Conservation (phyloP, 2,113 vertebrate genomes). For the Procavia capensis region DNA sequence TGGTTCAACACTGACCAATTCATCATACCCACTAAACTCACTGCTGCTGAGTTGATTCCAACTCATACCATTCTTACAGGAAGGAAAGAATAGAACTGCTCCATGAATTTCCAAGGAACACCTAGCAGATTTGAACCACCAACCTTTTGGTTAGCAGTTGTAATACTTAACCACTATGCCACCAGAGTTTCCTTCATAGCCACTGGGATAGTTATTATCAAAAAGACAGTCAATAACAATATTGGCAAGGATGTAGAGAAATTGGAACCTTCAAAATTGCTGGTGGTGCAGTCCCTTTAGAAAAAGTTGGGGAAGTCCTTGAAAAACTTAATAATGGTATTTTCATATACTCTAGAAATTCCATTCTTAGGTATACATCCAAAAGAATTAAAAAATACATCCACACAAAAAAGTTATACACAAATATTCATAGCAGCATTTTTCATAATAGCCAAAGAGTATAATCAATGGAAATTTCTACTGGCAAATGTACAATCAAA, state of each 20-base stretch:
- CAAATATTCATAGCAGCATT: slow-evolving; percentile 4
- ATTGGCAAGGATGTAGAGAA: not conserved
- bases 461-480: not conserved
- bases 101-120: too few relatives aligned
- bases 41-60: too few relatives aligned
- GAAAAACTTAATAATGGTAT: not conserved
- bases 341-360: not conserved
- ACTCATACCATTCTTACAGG: too few relatives aligned
- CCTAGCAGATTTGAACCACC: too few relatives aligned
- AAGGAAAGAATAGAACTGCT: too few relatives aligned
- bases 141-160: too few relatives aligned
- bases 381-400: slow-evolving; percentile 10
- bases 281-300: not conserved
- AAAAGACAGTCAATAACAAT: not conserved
- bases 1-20: too few relatives aligned
- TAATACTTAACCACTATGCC: too few relatives aligned
- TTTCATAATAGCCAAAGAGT: not conserved
- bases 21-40: too few relatives aligned
- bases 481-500: not conserved
- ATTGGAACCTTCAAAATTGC: not conserved
- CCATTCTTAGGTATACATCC: not conserved
- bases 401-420: not conserved
- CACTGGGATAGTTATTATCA: not conserved
- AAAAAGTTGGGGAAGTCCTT: not conserved
- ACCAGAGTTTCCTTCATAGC: too few relatives aligned